phyloP scores from a whole-genome alignment of 53 echinoderm and acorn worm genomes.

The Paelopatides confundens region DNA sequence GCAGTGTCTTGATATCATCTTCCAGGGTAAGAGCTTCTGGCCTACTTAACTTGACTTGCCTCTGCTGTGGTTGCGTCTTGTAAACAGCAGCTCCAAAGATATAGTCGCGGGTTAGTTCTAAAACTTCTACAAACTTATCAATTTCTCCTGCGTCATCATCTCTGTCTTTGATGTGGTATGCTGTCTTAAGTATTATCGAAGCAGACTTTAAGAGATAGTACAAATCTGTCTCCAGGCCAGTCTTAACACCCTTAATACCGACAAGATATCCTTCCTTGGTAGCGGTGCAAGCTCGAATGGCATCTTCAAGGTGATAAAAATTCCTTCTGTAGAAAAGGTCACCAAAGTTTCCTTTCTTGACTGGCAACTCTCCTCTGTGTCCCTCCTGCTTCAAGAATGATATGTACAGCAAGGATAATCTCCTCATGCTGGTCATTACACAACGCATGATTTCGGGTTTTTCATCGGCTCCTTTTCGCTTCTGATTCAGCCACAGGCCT shows the following conservation, averaged over 20 bases:
- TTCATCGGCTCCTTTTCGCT: constrained; percentile 61
- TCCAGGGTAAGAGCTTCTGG: neutral
- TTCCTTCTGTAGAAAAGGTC: constrained; percentile 66
- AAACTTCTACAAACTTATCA: constrained; percentile 25
- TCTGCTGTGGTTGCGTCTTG: neutral
- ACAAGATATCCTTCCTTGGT: neutral
- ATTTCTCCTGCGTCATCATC: constrained; percentile 16
- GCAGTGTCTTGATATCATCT: neutral
- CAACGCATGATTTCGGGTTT: constrained; percentile 63
- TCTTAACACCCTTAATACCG: constrained; percentile 50
- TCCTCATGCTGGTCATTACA: constrained; percentile 77
- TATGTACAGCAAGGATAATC: constrained; percentile 64
- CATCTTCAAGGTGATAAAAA: constrained; percentile 63
- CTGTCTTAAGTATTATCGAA: constrained; percentile 38
- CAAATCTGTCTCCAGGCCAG: constrained; percentile 62
- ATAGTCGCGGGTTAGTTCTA: neutral
- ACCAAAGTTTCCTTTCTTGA: constrained; percentile 36
- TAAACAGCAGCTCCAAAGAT: constrained; percentile 41
- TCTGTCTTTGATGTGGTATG: neutral
- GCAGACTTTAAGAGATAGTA: constrained; percentile 67
- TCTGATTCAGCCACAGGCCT: constrained; percentile 66
- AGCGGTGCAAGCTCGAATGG: constrained; percentile 53
- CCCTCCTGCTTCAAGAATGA: constrained; percentile 53
- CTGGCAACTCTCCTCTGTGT: constrained; percentile 49
- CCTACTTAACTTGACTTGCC: neutral